Base-by-base conservation (phyloP, 64 coral and sea anemone genomes). In the Dendrophyllia cribrosa region DNA sequence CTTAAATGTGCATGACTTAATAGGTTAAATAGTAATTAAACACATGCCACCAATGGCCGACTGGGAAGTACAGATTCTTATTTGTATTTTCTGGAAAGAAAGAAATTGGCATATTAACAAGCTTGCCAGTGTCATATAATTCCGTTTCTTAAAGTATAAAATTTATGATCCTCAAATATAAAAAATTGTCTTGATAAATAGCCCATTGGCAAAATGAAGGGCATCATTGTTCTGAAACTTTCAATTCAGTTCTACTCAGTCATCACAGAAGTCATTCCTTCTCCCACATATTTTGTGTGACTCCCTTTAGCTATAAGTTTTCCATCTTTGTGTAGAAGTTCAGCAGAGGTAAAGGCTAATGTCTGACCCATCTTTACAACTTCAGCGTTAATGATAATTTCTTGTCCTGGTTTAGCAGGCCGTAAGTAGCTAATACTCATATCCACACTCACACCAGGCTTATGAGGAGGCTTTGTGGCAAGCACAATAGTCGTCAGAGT, bases 251-350 rank as follows among this genome's bases (percentile, higher is more conserved):
- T 43, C 53, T 82, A 6, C 14, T 50, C 23, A 1, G 80, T 4
- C 3, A n/a, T 23, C 3, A 15, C 20, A 51, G 43, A 9, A 0
- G 74, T 43, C 44, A 21, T 2, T 3, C 45, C 44, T 67, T 85
- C 23, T 20, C 82, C 92, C 46, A 97, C 19, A 49, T 88, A 93
- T 58, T 98, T 98, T 76, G 97, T 98, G 77, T 98, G 97, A 24
- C 82, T 93, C 69, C 87, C 97, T 60, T 82, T 87, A 67, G 94
- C 97, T 43, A 98, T 53, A 53, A 96, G 44, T 74, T 89, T 91
- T 0, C 97, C 97, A 91, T 96, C 92, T 48, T 85, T 76, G 53
- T 91, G 69, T 47, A 53, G 51, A n/a, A 98, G 58, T 43, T 98
- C 94, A 48, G 91, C 97, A 21, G 87, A 74, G n/a, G 91, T 91